Conservation (phyloP, 2,888 invertebrate genomes). For the Xanthia togata region DNA sequence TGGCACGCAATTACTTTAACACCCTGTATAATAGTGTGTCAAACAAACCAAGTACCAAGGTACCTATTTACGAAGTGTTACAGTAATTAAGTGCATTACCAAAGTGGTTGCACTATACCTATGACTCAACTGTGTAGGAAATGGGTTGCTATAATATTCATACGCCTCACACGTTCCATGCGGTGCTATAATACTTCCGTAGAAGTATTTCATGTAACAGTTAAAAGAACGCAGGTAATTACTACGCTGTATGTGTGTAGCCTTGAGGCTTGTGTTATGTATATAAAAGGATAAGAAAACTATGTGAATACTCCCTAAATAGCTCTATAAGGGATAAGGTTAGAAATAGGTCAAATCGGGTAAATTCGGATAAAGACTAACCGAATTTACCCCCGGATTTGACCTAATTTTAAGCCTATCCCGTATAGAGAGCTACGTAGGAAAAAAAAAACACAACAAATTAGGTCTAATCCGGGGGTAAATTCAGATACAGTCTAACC, state of each 20-base stretch:
- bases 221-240: slow-evolving; percentile 2
- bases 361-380: neutral
- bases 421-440: too few species aligned
- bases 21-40: too few species aligned
- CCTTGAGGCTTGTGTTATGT: slow-evolving; percentile 34
- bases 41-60: too few species aligned
- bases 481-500: neutral
- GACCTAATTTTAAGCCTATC: neutral
- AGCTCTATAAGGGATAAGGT: too few species aligned
- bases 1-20: too few species aligned
- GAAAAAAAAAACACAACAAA: too few species aligned
- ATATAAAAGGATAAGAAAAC: neutral
- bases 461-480: too few species aligned
- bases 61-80: too few species aligned
- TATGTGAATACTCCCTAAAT: neutral
- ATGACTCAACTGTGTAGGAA: slow-evolving; percentile 39
- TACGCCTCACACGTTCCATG: slow-evolving; percentile 28
- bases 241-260: slow-evolving; percentile 18
- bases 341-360: too few species aligned
- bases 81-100: neutral
- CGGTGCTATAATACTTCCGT: slow-evolving; percentile 49
- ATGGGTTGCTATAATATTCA: slow-evolving; percentile 28
- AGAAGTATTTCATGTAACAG: slow-evolving; percentile 34
- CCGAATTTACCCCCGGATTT: neutral
- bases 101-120: neutral